Base-by-base conservation (phyloP, 1,140 invertebrate species). In the Prorops nasuta region DNA sequence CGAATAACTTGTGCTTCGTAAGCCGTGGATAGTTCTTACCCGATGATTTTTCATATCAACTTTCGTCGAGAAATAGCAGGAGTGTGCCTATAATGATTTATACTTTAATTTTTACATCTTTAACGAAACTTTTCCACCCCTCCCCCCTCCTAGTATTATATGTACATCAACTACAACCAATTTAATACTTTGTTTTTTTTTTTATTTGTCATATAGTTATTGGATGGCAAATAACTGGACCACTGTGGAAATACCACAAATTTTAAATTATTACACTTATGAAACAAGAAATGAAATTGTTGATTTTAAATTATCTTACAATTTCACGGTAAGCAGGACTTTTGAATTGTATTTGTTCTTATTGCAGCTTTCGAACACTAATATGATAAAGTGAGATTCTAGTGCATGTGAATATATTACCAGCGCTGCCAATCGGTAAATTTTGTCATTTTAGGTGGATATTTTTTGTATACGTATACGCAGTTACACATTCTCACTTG, bases 201-300 rank as follows among this genome's bases (percentile, higher is more conserved):
- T 6, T 7, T 7, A 7, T 7, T 28, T 10, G 10, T 37, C n/a
- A 39, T 28, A 12, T 19, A 73, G 71, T 0, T 71, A 71, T 44
- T 74, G 68, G 67, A 31, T 32, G 8, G 21, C 15, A 3, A 57
- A 60, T 7, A 68, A 72, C 32, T 66, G 56, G 43, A 69, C 58
- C 1, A 16, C 53, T 1, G n/a, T 64, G 14, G 54, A 49, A 32
- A 39, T 12, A 6, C 43, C 0, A 12, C 40, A 0, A 0, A 52
- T 6, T 39, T n/a, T n/a, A n/a, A n/a, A 20, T 1, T 17, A 6
- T 20, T 53, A 46, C 41, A 6, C 31, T 15, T 31, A 39, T n/a
- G 3, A 2, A n/a, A 14, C 4, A 1, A 0, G 20, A 18, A 3
- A 1, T 28, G 31, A 44, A 41, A 37, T 4, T n/a, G 8, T 17